These are phyloP conservation scores for Hydractinia symbiolongicarpus DNA, from an alignment of 30 jellyfish, hydroid and myxozoan genomes.

Conservation along the genomic window DNA sequence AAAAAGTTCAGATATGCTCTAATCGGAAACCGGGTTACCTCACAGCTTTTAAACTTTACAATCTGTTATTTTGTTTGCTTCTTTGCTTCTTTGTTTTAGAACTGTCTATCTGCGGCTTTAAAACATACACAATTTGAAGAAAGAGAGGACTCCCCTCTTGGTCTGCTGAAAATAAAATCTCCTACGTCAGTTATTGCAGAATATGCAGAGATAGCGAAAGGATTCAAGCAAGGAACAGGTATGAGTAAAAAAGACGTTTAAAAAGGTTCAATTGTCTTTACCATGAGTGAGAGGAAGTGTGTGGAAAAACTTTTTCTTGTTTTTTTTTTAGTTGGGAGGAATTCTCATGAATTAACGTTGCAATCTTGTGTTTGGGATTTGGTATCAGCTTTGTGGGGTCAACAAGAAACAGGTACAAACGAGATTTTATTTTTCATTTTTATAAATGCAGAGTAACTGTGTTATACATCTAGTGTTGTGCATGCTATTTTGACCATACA, in stretches of 20 bases:
- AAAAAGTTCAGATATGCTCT: too few relatives aligned
- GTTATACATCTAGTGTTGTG: not conserved
- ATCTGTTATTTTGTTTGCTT: not conserved
- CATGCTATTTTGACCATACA: not conserved
- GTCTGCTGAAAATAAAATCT: slow-evolving; percentile 25
- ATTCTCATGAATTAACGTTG: slow-evolving; percentile 16
- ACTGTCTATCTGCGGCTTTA: slow-evolving; percentile 42
- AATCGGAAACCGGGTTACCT: too few relatives aligned
- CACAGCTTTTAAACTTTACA: too few relatives aligned
- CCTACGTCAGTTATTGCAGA: slow-evolving; percentile 38
- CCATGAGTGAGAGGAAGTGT: not conserved
- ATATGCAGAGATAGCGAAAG: slow-evolving; percentile 43
- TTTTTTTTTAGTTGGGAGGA: not conserved
- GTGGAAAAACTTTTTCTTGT: not conserved
- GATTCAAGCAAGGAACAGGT: slow-evolving; percentile 41
- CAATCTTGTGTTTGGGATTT: slow-evolving; percentile 78
- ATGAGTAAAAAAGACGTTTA: not conserved
- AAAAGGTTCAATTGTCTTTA: not conserved
- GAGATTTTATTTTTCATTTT: not conserved
- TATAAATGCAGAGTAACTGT: not conserved
- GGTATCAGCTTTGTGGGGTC: slow-evolving; percentile 80
- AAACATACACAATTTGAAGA: slow-evolving; percentile 37
- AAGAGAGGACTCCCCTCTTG: not conserved
- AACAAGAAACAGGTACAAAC: slow-evolving; percentile 31
- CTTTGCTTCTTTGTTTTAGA: slow-evolving; percentile 23